Conservation (phyloP, 2,888 invertebrate species). For the Caenorhabditis uteleia region DNA sequence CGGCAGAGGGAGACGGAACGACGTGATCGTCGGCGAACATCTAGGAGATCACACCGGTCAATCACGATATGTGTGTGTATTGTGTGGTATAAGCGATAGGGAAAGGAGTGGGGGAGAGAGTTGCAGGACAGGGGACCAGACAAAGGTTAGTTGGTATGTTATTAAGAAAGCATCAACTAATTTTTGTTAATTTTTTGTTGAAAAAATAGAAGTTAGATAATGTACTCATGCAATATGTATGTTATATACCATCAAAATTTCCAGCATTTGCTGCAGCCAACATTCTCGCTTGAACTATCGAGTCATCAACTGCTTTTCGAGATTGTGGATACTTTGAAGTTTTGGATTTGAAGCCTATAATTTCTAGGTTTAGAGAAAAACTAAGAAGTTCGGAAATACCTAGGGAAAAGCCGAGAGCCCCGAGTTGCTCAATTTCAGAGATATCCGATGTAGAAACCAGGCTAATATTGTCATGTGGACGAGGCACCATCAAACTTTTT, state of each 20-base stretch:
- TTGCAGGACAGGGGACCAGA: no score
- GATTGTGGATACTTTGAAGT: conserved; percentile 37
- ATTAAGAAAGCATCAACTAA: no score
- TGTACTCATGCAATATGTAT: no score
- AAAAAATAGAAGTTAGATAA: no score
- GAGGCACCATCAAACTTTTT: conserved; percentile 54
- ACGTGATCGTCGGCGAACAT: conserved; percentile 34
- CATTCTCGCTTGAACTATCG: conserved; percentile 36
- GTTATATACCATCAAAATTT: conserved; percentile 24
- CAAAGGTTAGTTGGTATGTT: no score
- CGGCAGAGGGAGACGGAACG: conserved; percentile 53
- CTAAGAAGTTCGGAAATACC: conserved; percentile 38
- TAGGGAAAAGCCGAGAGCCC: conserved; percentile 60
- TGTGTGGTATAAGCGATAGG: no score
- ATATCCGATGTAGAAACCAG: conserved; percentile 64
- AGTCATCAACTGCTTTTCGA: conserved; percentile 44
- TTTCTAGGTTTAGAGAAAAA: no score
- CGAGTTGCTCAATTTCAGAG: conserved; percentile 62
- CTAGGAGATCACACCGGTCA: conserved; percentile 25
- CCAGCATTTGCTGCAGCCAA: conserved; percentile 18
- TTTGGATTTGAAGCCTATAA: conserved; percentile 42
- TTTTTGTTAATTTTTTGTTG: no score
- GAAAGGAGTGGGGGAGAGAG: no score
- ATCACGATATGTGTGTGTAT: no score
- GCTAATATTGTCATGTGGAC: conserved; percentile 60